phyloP scores from a whole-genome alignment of 64 coral and sea anemone genomes.

The Actinia equina region DNA sequence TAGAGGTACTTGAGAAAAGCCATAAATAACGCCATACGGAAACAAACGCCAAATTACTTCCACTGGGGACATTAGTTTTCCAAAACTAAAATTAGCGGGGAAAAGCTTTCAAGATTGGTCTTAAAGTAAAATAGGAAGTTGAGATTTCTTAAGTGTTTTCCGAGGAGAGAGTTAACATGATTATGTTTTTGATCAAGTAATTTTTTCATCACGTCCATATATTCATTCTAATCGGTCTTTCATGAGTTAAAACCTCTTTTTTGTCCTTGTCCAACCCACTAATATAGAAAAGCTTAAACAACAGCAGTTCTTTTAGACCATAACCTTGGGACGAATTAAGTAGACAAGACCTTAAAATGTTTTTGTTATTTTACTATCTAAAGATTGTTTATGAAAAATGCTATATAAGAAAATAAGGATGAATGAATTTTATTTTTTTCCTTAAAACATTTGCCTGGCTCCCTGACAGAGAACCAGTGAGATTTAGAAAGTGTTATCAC shows the following conservation, averaged over 20 bases:
- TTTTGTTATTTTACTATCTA: neutral
- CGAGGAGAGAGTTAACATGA: neutral
- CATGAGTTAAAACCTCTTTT: neutral
- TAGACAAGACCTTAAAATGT: neutral
- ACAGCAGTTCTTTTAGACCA: neutral
- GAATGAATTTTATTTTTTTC: neutral
- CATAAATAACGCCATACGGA: neutral
- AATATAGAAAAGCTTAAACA: constrained; percentile 1
- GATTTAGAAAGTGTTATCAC: too few relatives aligned
- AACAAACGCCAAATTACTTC: neutral
- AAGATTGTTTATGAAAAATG: neutral
- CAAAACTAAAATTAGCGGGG: neutral
- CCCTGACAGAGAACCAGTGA: too few relatives aligned
- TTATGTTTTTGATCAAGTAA: neutral
- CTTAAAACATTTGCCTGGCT: too few relatives aligned
- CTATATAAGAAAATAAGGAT: neutral
- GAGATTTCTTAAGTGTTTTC: neutral
- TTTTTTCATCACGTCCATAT: neutral
- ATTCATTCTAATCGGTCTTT: neutral
- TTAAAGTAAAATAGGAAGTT: constrained; percentile 11
- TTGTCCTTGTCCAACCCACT: neutral
- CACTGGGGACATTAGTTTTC: neutral
- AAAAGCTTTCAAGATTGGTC: constrained; percentile 4
- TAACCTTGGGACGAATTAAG: neutral
- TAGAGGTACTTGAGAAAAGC: neutral